phyloP scores from a whole-genome alignment of 1,140 invertebrate species.

The Megathymus violae region DNA sequence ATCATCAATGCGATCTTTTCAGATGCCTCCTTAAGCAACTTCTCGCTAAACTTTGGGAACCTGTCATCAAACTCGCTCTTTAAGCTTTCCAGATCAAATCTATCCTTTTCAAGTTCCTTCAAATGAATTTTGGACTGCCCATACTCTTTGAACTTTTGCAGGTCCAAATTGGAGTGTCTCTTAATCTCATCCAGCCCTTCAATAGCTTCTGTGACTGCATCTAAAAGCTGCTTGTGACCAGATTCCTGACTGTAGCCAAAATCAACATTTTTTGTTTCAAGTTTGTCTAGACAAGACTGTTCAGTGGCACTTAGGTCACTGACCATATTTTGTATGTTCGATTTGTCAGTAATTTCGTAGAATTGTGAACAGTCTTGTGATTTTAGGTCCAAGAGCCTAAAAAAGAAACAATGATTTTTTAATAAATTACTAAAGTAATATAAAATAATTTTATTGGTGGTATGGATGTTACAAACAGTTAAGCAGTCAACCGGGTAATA shows the following conservation, averaged over 20 bases:
- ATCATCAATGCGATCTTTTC: constrained; percentile 60
- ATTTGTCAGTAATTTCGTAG: constrained; percentile 55
- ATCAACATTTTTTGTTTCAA: constrained; percentile 70
- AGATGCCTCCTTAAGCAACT: constrained; percentile 63
- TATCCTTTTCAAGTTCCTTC: constrained; percentile 55
- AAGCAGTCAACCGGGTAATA: too few relatives aligned
- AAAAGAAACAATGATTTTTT: constrained; percentile 37
- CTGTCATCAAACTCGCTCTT: constrained; percentile 60
- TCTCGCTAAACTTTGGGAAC: constrained; percentile 66
- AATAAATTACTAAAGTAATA: too few relatives aligned
- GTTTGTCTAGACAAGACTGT: constrained; percentile 57
- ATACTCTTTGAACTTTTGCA: constrained; percentile 62
- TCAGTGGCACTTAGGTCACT: constrained; percentile 50
- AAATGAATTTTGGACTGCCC: constrained; percentile 49
- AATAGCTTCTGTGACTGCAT: constrained; percentile 70
- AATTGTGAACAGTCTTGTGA: constrained; percentile 54
- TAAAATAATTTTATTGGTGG: too few relatives aligned
- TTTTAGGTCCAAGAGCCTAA: constrained; percentile 63
- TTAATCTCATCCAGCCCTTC: constrained; percentile 67
- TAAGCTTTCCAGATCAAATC: constrained; percentile 61
- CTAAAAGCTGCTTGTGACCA: constrained; percentile 64
- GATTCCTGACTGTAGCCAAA: constrained; percentile 65
- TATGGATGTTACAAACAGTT: too few relatives aligned
- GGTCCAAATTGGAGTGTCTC: constrained; percentile 62
- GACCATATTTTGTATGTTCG: constrained; percentile 46